Percentiles rank a stretch among this genome's conserved stretches.
phyloP scores from a whole-genome alignment of 2,888 invertebrate species.

The Parochlus steinenii region DNA sequence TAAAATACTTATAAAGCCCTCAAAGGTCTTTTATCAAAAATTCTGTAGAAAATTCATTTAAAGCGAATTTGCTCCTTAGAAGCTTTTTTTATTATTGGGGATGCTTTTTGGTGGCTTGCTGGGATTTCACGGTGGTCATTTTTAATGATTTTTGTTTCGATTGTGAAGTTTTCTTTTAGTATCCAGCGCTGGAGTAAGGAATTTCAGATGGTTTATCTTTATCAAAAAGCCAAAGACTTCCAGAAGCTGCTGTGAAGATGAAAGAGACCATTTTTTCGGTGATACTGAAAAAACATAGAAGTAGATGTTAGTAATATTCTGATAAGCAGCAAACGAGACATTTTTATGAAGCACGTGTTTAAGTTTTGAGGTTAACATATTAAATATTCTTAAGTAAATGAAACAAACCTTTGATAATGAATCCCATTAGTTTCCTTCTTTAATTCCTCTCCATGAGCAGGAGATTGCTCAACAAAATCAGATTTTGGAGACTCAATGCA shows the following conservation, averaged over 20 bases:
- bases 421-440: conserved; percentile 46
- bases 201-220: conserved; percentile 45
- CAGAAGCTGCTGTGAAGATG: conserved; percentile 46
- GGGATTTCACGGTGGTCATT: too few relatives aligned
- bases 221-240: conserved; percentile 56
- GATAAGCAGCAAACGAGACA: conserved; percentile 8
- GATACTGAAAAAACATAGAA: conserved; percentile 49
- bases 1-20: too few relatives aligned
- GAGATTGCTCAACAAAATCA: conserved; percentile 20
- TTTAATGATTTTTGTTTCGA: too few relatives aligned
- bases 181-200: conserved; percentile 16
- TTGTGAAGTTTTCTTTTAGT: too few relatives aligned
- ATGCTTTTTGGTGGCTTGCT: too few relatives aligned
- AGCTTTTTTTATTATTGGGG: too few relatives aligned
- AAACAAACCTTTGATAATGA: conserved; percentile 43
- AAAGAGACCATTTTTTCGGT: conserved; percentile 47
- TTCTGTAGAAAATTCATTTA: too few relatives aligned
- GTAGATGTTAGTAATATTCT: conserved; percentile 9
- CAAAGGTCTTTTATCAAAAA: too few relatives aligned
- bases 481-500: neutral
- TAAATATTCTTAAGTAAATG: conserved; percentile 7
- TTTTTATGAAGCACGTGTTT: conserved; percentile 7
- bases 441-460: conserved; percentile 58
- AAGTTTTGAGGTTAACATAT: conserved; percentile 7
- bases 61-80: too few relatives aligned